Base-by-base conservation (phyloP, 2,888 invertebrate species). In the Norana najaformis region DNA sequence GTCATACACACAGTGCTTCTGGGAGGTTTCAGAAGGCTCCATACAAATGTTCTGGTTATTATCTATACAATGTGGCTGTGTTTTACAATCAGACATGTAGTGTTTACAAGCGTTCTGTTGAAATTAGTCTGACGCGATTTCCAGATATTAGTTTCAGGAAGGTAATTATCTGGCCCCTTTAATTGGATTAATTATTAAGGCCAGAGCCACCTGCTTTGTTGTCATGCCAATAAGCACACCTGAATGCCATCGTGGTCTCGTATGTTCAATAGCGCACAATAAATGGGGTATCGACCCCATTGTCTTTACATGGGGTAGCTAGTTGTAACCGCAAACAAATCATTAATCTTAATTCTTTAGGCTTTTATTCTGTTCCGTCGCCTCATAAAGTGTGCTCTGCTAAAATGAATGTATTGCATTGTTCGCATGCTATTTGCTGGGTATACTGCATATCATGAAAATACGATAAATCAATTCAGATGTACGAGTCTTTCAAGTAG, bases 181-280 rank as follows among this genome's bases (percentile, higher is more conserved):
- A n/a, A 30, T 53, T 53, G 6, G 69, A 69, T 69, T 69, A 13
- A n/a, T 8, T 69, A n/a, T n/a, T 69, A 69, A 69, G 30, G 69
- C 69, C n/a, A 8, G n/a, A 11, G 69, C 69, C 69, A 69, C 69
- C 69, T 69, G 69, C 11, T 30, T n/a, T 69, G 30, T 16, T 23
- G n/a, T n/a, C 69, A 69, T 69, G 30, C n/a, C 69, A 69, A 69
- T 69, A n/a, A 69, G n/a, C 69, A n/a, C 69, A 69, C 69, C 69
- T 69, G 69, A n/a, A 8, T 8, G 69, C 69, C 69, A 6, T 16
- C 1, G 8, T 69, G 69, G 69, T 69, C 69, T n/a, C 8, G 69
- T n/a, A n/a, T 69, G 0, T n/a, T 8, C 69, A n/a, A n/a, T 69
- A 0, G 30, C 69, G 69, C n/a, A n/a, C 30, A 69, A n/a, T 8